Percentiles rank a stretch among this genome's conserved stretches.
These are phyloP conservation scores for Aphelenchoides besseyi DNA, from an alignment of 1,140 invertebrate genomes.

Conservation along the genomic window DNA sequence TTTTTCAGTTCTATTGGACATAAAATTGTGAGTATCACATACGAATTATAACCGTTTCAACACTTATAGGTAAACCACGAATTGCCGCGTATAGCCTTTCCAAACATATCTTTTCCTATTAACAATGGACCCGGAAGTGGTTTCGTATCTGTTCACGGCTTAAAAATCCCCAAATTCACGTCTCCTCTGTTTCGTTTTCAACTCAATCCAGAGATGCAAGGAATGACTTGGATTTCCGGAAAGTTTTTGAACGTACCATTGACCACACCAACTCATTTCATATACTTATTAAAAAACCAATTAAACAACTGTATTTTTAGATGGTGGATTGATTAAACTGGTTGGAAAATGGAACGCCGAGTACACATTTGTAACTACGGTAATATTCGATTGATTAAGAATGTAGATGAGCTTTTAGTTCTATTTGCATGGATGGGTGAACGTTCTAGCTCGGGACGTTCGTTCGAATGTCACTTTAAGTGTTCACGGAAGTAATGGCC, in stretches of 20 bases:
- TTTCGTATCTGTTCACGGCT: constrained; percentile 35
- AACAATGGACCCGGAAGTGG: constrained; percentile 50
- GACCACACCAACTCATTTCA: no score
- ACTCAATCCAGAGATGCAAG: no score
- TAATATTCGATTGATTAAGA: constrained; percentile 37
- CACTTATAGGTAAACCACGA: constrained; percentile 48
- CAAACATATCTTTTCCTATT: constrained; percentile 50
- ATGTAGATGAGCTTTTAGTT: constrained; percentile 30
- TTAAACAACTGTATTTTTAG: constrained; percentile 25
- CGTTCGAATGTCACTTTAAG: constrained; percentile 36
- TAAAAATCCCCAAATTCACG: constrained; percentile 51
- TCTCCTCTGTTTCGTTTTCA: constrained; percentile 55
- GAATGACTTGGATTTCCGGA: no score
- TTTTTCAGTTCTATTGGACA: constrained; percentile 51
- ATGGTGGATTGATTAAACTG: constrained; percentile 48
- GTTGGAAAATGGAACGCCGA: constrained; percentile 54
- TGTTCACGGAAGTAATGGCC: constrained; percentile 31
- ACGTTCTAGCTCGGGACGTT: constrained; percentile 48
- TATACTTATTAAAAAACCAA: constrained; percentile 47
- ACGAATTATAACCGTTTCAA: no score
- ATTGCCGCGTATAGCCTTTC: constrained; percentile 52
- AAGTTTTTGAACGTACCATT: no score
- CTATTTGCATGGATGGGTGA: constrained; percentile 43
- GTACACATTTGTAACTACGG: constrained; percentile 46
- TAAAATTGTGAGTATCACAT: constrained; percentile 47